phyloP scores from a whole-genome alignment of 35 echinoderm and acorn worm genomes.

The Eucidaris tribuloides region DNA sequence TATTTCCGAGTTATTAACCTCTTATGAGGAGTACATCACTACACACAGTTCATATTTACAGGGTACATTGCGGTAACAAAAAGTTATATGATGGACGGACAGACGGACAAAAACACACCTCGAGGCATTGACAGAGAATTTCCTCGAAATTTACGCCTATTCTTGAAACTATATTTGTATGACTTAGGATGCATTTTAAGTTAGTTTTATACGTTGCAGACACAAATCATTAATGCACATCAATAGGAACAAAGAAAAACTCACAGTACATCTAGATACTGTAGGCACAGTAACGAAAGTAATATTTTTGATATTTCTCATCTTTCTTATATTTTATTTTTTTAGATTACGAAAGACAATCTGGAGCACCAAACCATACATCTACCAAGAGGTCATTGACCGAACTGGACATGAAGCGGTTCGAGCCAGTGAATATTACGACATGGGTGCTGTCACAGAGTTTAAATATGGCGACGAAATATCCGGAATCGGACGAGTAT shows the following conservation, averaged over 20 bases:
- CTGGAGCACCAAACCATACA: conserved; percentile 63
- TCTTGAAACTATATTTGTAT: no score
- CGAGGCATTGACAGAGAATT: no score
- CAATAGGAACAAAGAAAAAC: no score
- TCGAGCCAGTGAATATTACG: conserved; percentile 42
- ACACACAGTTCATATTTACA: no score
- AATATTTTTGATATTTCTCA: background rate
- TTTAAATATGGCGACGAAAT: conserved; percentile 65
- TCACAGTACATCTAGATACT: background rate
- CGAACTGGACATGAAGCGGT: conserved; percentile 44
- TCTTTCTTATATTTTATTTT: background rate
- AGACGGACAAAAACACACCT: no score
- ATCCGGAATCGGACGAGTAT: background rate
- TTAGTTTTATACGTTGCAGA: no score
- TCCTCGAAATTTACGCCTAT: no score
- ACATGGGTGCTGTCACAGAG: conserved; percentile 66
- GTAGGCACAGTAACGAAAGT: background rate
- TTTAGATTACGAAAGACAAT: background rate
- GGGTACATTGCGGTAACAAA: no score
- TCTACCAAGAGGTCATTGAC: conserved; percentile 85
- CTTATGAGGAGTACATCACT: no score
- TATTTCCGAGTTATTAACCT: no score
- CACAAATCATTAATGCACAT: background rate
- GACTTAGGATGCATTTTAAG: no score
- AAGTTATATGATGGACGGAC: no score